phyloP scores from a whole-genome alignment of 2,888 invertebrate species.

The Meloe dianella region DNA sequence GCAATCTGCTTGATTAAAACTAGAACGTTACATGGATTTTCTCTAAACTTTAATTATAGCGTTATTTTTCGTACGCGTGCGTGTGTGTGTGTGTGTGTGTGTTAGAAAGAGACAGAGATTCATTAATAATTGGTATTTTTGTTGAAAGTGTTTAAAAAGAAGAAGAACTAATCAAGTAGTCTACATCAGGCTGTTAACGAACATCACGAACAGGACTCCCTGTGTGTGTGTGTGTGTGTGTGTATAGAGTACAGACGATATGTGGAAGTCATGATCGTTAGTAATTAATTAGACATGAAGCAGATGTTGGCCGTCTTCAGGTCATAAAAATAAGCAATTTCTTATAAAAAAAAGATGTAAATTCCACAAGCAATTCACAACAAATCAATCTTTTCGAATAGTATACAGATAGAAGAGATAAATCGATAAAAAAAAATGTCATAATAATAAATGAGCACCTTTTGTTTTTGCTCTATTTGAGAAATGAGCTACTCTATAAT shows the following conservation, averaged over 20 bases:
- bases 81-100: background rate
- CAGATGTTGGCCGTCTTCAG: constrained; percentile 48
- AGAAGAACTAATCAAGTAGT: constrained; percentile 14
- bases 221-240: constrained; percentile 30
- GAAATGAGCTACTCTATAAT: background rate
- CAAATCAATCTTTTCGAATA: background rate
- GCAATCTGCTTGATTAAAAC: constrained; percentile 49
- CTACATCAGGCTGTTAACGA: constrained; percentile 42
- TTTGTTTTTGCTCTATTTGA: background rate
- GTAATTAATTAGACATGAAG: constrained; percentile 50
- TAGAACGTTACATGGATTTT: constrained; percentile 37
- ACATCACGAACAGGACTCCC: constrained; percentile 44
- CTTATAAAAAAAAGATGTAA: background rate
- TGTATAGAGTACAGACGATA: constrained; percentile 38
- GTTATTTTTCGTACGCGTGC: background rate
- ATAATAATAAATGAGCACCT: background rate
- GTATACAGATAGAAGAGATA: background rate
- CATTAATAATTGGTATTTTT: background rate
- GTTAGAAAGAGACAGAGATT: background rate
- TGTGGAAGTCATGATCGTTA: constrained; percentile 47
- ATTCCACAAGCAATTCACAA: background rate
- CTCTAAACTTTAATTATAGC: background rate
- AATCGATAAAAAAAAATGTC: background rate
- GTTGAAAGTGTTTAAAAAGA: background rate
- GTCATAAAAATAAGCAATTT: constrained; percentile 15